phyloP scores from a whole-genome alignment of 2,113 vertebrate species.

The Nycticryphes semicollaris region DNA sequence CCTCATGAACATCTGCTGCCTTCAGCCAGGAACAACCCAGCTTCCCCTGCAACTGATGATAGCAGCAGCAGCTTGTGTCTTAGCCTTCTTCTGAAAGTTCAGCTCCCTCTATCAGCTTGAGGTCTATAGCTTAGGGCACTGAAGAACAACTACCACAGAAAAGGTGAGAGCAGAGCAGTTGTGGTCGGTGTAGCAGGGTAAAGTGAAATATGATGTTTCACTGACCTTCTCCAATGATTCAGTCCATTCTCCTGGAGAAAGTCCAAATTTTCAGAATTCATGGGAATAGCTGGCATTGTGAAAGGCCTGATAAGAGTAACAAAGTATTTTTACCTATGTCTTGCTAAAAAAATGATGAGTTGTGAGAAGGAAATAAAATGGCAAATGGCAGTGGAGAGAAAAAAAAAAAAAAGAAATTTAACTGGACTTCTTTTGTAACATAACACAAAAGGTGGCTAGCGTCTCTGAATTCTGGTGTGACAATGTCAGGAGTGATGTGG shows the following conservation, averaged over 20 bases:
- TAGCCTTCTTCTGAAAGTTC: constrained; percentile 23
- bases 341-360: not conserved
- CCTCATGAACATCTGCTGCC: constrained; percentile 30
- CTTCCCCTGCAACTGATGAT: not conserved
- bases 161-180: not conserved
- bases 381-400: not conserved
- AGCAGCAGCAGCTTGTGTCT: not conserved
- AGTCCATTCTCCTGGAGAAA: constrained; percentile 8
- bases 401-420: not conserved
- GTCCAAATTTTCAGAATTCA: not conserved
- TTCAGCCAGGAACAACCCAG: not conserved
- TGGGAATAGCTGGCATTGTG: not conserved
- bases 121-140: not conserved
- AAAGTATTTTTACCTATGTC: not conserved
- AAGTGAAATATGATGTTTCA: constrained; percentile 35
- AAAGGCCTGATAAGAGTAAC: not conserved
- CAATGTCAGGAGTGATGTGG: not conserved
- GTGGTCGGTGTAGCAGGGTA: not conserved
- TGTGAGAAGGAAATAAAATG: not conserved
- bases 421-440: not conserved
- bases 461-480: not conserved
- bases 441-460: not conserved
- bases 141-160: not conserved
- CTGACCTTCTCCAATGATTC: not conserved
- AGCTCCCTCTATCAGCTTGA: constrained; percentile 16